phyloP scores from a whole-genome alignment of 1,140 invertebrate species.

The Drosophila obscura region DNA sequence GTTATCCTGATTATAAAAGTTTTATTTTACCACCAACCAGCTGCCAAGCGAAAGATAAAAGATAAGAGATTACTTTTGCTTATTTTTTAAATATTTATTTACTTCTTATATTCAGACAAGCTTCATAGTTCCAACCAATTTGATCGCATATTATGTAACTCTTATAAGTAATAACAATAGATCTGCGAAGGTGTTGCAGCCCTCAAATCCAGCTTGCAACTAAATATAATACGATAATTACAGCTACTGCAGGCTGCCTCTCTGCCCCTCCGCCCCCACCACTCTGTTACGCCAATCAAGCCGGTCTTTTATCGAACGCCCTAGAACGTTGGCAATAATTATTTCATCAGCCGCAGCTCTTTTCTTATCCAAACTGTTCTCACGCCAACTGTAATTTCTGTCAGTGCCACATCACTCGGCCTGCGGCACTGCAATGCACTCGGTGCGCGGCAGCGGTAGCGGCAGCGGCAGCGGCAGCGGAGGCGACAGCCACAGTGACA shows the following conservation, averaged over 20 bases:
- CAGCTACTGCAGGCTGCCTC: not conserved
- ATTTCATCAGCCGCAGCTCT: slow-evolving; percentile 44
- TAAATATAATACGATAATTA: slow-evolving; percentile 8
- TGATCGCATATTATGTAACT: too few species aligned
- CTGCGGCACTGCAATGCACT: slow-evolving; percentile 33
- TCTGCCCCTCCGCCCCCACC: not conserved
- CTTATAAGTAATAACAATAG: too few species aligned
- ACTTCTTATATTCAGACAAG: too few species aligned
- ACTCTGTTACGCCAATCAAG: slow-evolving; percentile 40
- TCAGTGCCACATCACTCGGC: slow-evolving; percentile 48
- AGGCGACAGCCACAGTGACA: too few species aligned
- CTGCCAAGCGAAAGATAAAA: too few species aligned
- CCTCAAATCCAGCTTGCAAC: not conserved
- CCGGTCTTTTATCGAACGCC: slow-evolving; percentile 28
- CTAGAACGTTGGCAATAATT: slow-evolving; percentile 63
- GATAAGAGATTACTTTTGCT: too few species aligned
- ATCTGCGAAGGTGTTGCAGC: not conserved
- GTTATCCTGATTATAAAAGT: too few species aligned
- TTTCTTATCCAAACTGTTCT: slow-evolving; percentile 13
- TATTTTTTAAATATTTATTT: too few species aligned
- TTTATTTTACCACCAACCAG: too few species aligned
- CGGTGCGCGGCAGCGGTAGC: not conserved
- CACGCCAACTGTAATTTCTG: slow-evolving; percentile 66
- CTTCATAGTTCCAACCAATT: too few species aligned
- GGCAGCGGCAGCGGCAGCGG: too few species aligned